Conservation (phyloP, 2,797 vertebrate species). For the Galagoides demidoff region DNA sequence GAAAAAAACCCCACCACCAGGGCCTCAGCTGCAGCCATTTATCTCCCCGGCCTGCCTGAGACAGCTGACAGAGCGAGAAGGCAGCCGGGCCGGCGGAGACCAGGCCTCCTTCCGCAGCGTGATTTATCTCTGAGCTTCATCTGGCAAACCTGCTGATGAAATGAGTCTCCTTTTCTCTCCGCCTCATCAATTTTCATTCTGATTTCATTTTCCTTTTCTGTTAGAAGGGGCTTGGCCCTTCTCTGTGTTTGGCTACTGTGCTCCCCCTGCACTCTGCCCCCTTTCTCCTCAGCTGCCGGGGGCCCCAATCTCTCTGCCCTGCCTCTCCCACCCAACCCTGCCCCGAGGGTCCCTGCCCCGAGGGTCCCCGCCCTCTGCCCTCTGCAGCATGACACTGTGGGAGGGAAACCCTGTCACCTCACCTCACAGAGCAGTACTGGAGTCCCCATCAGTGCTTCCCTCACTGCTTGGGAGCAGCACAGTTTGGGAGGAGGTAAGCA, state of each 20-base stretch:
- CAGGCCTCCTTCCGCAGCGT: slow-evolving; percentile 75
- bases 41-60: slow-evolving; percentile 74
- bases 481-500: neutral
- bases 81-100: slow-evolving; percentile 62
- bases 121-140: slow-evolving; percentile 85
- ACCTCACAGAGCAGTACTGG: neutral
- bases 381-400: no score
- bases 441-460: neutral
- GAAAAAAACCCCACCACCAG: neutral
- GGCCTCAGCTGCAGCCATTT: slow-evolving; percentile 81
- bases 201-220: slow-evolving; percentile 71
- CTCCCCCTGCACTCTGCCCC: neutral
- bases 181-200: slow-evolving; percentile 88
- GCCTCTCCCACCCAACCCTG: neutral
- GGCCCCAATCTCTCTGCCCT: neutral
- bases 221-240: slow-evolving; percentile 71
- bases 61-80: slow-evolving; percentile 83
- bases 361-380: neutral
- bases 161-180: slow-evolving; percentile 84
- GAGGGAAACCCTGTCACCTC: neutral
- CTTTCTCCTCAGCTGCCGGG: neutral
- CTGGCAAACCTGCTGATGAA: slow-evolving; percentile 87
- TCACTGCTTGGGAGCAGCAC: neutral
- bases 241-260: slow-evolving; percentile 63
- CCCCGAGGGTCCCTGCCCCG: neutral